Base-by-base conservation (phyloP, 2,888 invertebrate genomes). In the Automeris io region DNA sequence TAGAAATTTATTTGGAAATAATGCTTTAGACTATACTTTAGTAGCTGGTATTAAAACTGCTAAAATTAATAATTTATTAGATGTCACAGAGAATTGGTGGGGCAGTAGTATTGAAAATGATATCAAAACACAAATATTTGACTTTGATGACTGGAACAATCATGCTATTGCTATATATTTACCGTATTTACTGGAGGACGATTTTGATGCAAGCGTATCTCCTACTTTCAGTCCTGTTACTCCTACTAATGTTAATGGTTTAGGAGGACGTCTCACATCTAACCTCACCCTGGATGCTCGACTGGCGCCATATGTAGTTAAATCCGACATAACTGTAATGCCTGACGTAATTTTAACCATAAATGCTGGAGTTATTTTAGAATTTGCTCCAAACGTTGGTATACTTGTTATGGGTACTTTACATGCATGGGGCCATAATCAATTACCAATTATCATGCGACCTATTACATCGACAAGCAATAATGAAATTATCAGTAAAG, bases 71-170 rank as follows among this genome's bases (percentile, higher is more conserved):
- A 97, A 96, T 60, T 89, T 90, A 29, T 87, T 99, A 38, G 94
- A 98, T 66, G 97, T 96, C 0, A 90, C 90, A 6, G 94, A 96
- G 70, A 99, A 99, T 71, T 99, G 96, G 95, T 99, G 99, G 99
- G 99, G 98, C 7, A 93, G 93, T 2, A 82, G 86, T 0, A 89
- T 92, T 38, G 91, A 94, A 36, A 82, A 79, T 3, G 88, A 89
- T 39, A 99, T 99, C 37, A 91, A 91, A 52, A 88, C 90, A 35
- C 90, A 91, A 63, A 97, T 99, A 58, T 98, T 99, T 68, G 99
- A 99, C 78, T 98, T 99, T 75, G 98, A 99, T 70, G 98, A 99
- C 70, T 99, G 99, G 99, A 99, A 99, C 70, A 96, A 97, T 73
- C 97, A 96, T 70, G 98, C 98, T 0, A 91, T 98, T 36, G 98